These are phyloP conservation scores for Melanotaenia pygmaea DNA, from an alignment of 2,797 vertebrate species.

Conservation along the genomic window DNA sequence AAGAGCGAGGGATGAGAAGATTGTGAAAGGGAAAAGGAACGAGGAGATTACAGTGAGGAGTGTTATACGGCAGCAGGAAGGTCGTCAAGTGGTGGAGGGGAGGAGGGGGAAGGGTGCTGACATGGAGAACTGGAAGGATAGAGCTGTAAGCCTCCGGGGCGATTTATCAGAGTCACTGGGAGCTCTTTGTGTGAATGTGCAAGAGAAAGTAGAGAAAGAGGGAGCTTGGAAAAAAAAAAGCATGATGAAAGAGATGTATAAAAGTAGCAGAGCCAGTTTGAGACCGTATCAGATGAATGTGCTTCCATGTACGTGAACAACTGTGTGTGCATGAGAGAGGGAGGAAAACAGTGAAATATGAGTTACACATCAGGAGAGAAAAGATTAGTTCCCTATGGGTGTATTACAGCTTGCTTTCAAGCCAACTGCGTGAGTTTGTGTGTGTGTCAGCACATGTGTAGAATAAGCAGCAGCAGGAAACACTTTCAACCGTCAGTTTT, in stretches of 20 bases:
- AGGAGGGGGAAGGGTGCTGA: slow-evolving; percentile 1
- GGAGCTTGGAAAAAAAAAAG: neutral
- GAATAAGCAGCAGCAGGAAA: neutral
- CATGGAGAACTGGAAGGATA: slow-evolving; percentile 21
- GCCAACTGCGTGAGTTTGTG: neutral
- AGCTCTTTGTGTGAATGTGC: slow-evolving; percentile 22
- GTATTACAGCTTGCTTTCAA: slow-evolving; percentile 31
- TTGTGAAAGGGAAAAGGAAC: slow-evolving; percentile 17
- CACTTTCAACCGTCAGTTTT: neutral
- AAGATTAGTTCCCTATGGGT: slow-evolving; percentile 5
- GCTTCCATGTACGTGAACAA: no score
- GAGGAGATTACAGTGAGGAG: slow-evolving; percentile 26
- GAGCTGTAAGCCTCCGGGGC: slow-evolving; percentile 36
- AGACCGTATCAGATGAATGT: neutral
- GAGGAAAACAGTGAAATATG: slow-evolving; percentile 30
- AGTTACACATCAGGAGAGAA: slow-evolving; percentile 17
- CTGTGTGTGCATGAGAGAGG: neutral
- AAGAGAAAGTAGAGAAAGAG: neutral
- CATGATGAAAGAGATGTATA: slow-evolving; percentile 3
- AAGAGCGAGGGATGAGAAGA: slow-evolving; percentile 12
- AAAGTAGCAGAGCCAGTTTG: neutral
- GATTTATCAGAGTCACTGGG: slow-evolving; percentile 44
- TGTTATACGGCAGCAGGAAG: slow-evolving; percentile 17
- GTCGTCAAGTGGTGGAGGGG: slow-evolving; percentile 17
- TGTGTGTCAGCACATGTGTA: neutral